Evolutionary conservation across 2,888 invertebrate species (phyloP), one percentile per base, ranked within the genome.

Genomic region (Cheilosia impressa): DNA sequence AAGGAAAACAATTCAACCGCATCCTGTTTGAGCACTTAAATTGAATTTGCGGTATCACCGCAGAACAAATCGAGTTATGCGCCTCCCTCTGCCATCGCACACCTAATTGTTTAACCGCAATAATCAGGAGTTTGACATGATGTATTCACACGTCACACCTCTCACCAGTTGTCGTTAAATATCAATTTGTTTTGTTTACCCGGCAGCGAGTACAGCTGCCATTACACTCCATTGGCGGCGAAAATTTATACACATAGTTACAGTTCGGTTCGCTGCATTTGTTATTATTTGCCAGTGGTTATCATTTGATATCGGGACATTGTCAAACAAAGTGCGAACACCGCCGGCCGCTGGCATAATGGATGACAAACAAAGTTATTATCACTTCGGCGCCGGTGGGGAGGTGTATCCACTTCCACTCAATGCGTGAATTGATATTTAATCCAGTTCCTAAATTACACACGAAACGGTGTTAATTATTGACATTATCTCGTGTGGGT

Each of bases 361-460:
- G 34, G 66, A 53, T 68, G 45, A 38, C 62, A 77, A 75, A 66
- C 60, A 60, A 19, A 47, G 52, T 62, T 52, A 58, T 65, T 53
- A 45, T 60, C 17, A 24, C 27, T n/a, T 22, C n/a, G 31, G 41
- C 7, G 7, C 5, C 24, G 4, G 31, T 53, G 17, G 38, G 34
- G 38, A 17, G 41, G 55, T 19, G 7, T 58, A 50, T 52, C 57
- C 31, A 22, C 22, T 19, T 7, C 34, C 38, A 15, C 45, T 24
- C 1, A 57, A 57, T 22, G 68, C 45, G 68, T 53, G 60, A 69
- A 77, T 69, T 69, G 76, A 53, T 77, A 60, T 77, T 52, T 77
- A 68, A 77, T 77, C 68, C 53, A 60, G 58, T 66, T 68, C 43
- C 43, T 50, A 75, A 65, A 65, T 52, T 60, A 66, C 60, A 53